phyloP scores from a whole-genome alignment of 2,797 vertebrate genomes.

The Enteromius argenteus region DNA sequence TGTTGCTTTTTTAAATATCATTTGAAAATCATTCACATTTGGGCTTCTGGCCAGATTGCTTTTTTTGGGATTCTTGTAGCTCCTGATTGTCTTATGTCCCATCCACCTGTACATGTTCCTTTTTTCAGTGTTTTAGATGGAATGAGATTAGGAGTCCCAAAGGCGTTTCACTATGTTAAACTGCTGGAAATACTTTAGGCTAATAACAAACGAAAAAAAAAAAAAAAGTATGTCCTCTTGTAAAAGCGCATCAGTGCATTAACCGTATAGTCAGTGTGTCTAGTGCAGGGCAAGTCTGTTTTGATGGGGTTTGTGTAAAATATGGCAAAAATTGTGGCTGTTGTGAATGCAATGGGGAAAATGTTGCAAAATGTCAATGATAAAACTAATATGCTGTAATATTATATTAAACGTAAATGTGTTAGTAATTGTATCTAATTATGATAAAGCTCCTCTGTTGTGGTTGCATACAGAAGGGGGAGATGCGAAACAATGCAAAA shows the following conservation, averaged over 20 bases:
- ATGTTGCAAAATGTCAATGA: background rate
- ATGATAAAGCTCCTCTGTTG: background rate
- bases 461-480: background rate
- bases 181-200: slow-evolving; percentile 37
- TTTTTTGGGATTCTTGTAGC: slow-evolving; percentile 41
- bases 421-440: background rate
- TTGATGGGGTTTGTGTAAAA: background rate
- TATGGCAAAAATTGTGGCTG: background rate
- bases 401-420: background rate
- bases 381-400: background rate
- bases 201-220: background rate
- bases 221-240: background rate
- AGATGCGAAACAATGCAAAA: background rate
- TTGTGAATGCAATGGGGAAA: background rate
- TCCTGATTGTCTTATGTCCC: slow-evolving; percentile 33
- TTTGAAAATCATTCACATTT: slow-evolving; percentile 35
- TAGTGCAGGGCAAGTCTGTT: background rate
- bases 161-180: slow-evolving; percentile 14
- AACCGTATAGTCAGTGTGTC: background rate
- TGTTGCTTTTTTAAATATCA: slow-evolving; percentile 19
- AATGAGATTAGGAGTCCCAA: slow-evolving; percentile 6
- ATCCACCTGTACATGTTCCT: background rate
- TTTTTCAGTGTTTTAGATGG: slow-evolving; percentile 7
- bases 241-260: background rate
- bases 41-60: slow-evolving; percentile 27